Evolutionary conservation across 2,888 invertebrate genomes (phyloP).

Genomic region (Tinea trinotella): DNA sequence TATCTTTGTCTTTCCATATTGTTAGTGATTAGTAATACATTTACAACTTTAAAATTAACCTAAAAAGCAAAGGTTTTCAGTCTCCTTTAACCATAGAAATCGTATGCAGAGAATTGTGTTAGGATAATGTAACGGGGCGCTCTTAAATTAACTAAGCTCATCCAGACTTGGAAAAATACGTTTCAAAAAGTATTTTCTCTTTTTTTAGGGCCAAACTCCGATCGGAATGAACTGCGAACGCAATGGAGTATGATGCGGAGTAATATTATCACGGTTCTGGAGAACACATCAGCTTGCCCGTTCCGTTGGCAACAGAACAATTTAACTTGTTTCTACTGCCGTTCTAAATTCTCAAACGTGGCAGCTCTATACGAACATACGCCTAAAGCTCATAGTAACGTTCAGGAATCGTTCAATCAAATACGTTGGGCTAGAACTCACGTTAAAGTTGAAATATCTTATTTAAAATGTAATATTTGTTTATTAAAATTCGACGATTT

Average conservation of each 20-base stretch:
- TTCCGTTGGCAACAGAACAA: slow-evolving; percentile 3
- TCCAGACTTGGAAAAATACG: not conserved
- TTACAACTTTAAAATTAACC: no score
- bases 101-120: no score
- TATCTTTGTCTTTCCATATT: no score
- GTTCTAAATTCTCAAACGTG: slow-evolving; percentile 1
- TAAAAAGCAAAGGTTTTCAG: no score
- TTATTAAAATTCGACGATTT: slow-evolving; percentile 47
- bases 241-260: slow-evolving; percentile 9
- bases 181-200: slow-evolving; percentile 8
- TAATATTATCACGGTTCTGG: slow-evolving; percentile 12
- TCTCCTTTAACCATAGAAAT: no score
- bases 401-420: slow-evolving; percentile 45
- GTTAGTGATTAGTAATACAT: no score
- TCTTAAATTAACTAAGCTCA: no score
- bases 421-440: slow-evolving; percentile 34
- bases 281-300: slow-evolving; percentile 17
- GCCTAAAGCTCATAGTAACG: not conserved
- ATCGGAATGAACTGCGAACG: not conserved
- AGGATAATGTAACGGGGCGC: no score
- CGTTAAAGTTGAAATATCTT: slow-evolving; percentile 56
- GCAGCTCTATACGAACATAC: slow-evolving; percentile 2
- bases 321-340: slow-evolving; percentile 16
- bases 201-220: slow-evolving; percentile 7
- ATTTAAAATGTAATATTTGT: slow-evolving; percentile 59